Evolutionary conservation across 2,797 vertebrate genomes (phyloP).

Genomic region (Silurus aristotelis): DNA sequence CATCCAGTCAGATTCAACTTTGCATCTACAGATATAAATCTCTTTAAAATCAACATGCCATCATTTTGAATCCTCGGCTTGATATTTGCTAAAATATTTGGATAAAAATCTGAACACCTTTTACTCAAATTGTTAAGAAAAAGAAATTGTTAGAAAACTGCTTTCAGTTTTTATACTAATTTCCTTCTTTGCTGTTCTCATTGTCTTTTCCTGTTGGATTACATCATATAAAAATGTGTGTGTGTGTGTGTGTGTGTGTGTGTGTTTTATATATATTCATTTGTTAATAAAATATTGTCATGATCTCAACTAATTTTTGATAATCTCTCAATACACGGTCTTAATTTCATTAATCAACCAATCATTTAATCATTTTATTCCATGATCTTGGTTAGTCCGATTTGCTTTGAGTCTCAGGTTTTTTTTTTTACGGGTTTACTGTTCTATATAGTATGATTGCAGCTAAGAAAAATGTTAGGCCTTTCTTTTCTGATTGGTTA

Average conservation of each 20-base stretch:
- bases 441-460: no score
- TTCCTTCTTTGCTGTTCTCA: background rate
- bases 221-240: background rate
- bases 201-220: background rate
- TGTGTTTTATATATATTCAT: background rate
- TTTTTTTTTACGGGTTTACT: no score
- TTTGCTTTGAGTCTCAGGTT: no score
- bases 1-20: background rate
- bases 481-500: no score
- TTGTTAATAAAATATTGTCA: constrained; percentile 23
- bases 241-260: background rate
- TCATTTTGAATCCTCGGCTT: background rate
- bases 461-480: no score
- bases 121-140: background rate
- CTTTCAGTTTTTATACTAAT: background rate
- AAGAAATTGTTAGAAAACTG: background rate
- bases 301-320: background rate
- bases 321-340: background rate
- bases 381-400: no score
- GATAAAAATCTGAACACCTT: background rate
- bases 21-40: background rate
- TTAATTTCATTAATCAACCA: background rate
- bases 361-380: no score
- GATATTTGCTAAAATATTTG: background rate
- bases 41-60: background rate